phyloP scores from a whole-genome alignment of 2,113 vertebrate species.

The Calidris pygmaea region DNA sequence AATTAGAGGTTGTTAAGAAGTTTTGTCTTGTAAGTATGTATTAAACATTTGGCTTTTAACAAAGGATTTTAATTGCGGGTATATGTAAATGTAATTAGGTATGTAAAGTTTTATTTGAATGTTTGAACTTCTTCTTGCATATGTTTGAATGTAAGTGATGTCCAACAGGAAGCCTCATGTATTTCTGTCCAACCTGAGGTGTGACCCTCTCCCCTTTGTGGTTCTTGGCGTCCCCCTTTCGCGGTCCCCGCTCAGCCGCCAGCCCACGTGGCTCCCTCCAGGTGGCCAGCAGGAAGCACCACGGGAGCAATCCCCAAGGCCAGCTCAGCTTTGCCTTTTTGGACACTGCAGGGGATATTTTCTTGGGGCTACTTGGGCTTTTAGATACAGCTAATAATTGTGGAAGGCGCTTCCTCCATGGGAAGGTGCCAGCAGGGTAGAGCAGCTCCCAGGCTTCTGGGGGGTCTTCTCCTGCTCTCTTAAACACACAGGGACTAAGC shows the following conservation, averaged over 20 bases:
- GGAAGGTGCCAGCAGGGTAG: not conserved
- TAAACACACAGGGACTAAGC: not conserved
- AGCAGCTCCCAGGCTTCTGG: not conserved
- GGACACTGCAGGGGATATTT: not conserved
- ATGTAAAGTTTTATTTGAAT: not conserved
- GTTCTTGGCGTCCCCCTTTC: not conserved
- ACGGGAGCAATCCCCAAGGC: accelerated
- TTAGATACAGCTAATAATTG: not conserved
- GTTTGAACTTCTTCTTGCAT: not conserved
- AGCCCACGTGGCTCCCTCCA: not conserved
- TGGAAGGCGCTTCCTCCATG: not conserved
- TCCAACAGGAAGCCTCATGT: not conserved
- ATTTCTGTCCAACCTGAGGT: not conserved
- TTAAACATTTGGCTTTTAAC: not conserved
- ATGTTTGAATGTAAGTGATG: not conserved
- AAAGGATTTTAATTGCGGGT: not conserved
- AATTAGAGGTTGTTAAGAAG: not conserved
- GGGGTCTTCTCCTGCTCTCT: not conserved
- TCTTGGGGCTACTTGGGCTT: not conserved
- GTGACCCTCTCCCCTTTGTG: not conserved
- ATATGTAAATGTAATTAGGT: not conserved
- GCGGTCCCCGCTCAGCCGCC: accelerated
- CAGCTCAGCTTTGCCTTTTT: not conserved
- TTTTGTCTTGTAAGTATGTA: not conserved
- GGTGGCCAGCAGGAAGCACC: accelerated